phyloP scores from a whole-genome alignment of 2,113 vertebrate genomes.

The Athene noctua region DNA sequence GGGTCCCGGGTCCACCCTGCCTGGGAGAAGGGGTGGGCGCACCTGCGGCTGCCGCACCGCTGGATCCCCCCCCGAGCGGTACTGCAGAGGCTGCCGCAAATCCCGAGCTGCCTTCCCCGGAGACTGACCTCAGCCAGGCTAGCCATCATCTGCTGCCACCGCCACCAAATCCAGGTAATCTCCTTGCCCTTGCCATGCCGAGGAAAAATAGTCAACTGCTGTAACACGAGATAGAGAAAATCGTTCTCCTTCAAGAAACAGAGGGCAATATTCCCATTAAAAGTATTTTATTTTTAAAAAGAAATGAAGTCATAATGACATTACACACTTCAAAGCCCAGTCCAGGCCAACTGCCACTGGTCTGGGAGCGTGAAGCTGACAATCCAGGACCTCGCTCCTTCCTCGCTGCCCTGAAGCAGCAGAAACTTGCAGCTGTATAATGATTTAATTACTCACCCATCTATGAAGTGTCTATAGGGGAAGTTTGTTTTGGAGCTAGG shows the following conservation, averaged over 20 bases:
- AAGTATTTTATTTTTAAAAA: background rate
- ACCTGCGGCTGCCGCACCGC: background rate
- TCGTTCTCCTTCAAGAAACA: background rate
- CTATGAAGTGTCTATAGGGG: background rate
- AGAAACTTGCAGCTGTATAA: background rate
- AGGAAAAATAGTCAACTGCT: background rate
- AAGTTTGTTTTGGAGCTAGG: background rate
- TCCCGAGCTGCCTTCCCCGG: background rate
- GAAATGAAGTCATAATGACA: background rate
- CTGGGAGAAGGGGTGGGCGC: background rate
- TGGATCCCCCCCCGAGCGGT: background rate
- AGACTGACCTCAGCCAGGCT: background rate
- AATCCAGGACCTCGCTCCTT: background rate
- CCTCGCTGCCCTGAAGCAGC: background rate
- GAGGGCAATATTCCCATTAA: background rate
- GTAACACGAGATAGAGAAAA: background rate
- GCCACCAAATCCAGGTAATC: background rate
- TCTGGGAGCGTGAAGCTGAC: background rate
- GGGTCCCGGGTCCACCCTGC: background rate
- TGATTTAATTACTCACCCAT: conserved; percentile 8
- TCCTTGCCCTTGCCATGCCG: background rate
- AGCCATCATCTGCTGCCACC: background rate
- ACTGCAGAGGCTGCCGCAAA: background rate
- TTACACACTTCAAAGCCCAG: background rate
- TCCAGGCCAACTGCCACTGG: background rate